These are phyloP conservation scores for Mongoloraphidia duomilia DNA, from an alignment of 2,888 invertebrate species.

Conservation along the genomic window DNA sequence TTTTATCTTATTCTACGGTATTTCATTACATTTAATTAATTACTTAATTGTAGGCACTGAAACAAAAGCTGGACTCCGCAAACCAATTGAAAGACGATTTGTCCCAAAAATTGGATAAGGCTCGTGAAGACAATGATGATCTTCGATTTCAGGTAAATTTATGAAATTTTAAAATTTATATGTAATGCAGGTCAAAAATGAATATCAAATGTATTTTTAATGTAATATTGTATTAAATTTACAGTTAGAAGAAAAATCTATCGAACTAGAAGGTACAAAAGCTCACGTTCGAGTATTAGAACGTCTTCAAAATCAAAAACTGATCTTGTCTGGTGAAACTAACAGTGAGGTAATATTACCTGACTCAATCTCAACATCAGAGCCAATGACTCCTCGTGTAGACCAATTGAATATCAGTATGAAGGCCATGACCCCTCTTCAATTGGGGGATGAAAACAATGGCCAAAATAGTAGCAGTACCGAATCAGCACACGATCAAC, in stretches of 20 bases:
- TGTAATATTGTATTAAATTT: slow-evolving; percentile 15
- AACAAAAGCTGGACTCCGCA: slow-evolving; percentile 54
- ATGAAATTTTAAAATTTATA: neutral
- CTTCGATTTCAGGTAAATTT: slow-evolving; percentile 59
- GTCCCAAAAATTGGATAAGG: slow-evolving; percentile 53
- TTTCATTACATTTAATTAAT: no score
- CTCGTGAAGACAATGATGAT: slow-evolving; percentile 66
- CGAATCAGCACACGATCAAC: slow-evolving; percentile 46
- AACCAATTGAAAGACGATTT: slow-evolving; percentile 50
- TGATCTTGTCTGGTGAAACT: slow-evolving; percentile 11
- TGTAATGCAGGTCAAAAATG: neutral
- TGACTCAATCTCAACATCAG: slow-evolving; percentile 26
- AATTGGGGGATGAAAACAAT: slow-evolving; percentile 27
- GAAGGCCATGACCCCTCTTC: slow-evolving; percentile 41
- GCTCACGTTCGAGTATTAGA: slow-evolving; percentile 64
- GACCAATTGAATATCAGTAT: slow-evolving; percentile 35
- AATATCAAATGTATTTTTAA: no score
- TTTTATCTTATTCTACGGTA: no score
- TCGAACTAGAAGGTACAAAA: slow-evolving; percentile 69
- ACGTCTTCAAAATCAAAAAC: slow-evolving; percentile 21
- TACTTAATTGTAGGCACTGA: slow-evolving; percentile 45
- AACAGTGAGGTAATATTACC: slow-evolving; percentile 24
- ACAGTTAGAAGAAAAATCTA: slow-evolving; percentile 69
- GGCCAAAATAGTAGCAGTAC: slow-evolving; percentile 43
- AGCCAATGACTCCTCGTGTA: slow-evolving; percentile 20